A percentile compares a stretch with the other conserved stretches of the same genome.
These are phyloP conservation scores for Rhinoderma darwinii DNA, from an alignment of 2,113 vertebrate species.

Conservation along the genomic window DNA sequence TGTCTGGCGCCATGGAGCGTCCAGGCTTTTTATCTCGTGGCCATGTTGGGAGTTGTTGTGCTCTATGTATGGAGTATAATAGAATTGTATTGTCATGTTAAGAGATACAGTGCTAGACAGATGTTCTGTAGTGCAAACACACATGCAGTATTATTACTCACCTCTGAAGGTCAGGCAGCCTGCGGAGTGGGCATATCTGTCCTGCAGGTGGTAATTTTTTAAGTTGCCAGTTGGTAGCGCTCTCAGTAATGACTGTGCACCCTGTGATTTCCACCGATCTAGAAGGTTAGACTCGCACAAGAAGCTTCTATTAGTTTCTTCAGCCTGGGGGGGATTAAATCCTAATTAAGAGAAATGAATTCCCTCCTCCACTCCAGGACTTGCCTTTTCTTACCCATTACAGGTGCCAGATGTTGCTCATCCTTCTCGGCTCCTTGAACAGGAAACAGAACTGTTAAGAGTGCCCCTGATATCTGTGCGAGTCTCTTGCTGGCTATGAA, in stretches of 20 bases:
- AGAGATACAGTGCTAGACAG: too few relatives aligned
- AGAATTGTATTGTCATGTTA: too few relatives aligned
- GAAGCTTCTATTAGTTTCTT: not conserved
- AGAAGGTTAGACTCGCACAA: not conserved
- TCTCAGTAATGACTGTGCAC: not conserved
- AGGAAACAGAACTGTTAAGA: not conserved
- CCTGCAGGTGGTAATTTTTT: not conserved
- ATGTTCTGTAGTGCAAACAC: not conserved
- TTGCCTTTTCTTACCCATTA: not conserved
- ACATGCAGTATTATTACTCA: not conserved
- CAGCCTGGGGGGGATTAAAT: not conserved
- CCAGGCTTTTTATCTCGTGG: too few relatives aligned
- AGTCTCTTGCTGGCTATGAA: not conserved
- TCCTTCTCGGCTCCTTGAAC: not conserved
- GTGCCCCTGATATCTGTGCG: not conserved
- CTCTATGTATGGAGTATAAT: too few relatives aligned
- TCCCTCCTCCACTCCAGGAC: not conserved
- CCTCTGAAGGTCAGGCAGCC: not conserved
- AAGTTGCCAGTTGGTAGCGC: not conserved
- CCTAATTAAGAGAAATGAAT: not conserved
- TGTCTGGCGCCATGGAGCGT: too few relatives aligned
- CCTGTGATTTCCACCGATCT: not conserved
- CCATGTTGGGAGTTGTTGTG: too few relatives aligned
- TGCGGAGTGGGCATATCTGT: not conserved
- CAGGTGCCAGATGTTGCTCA: slow-evolving; percentile 13